Base-by-base conservation (phyloP, 2,888 invertebrate genomes). In the Enchytraeus crypticus region DNA sequence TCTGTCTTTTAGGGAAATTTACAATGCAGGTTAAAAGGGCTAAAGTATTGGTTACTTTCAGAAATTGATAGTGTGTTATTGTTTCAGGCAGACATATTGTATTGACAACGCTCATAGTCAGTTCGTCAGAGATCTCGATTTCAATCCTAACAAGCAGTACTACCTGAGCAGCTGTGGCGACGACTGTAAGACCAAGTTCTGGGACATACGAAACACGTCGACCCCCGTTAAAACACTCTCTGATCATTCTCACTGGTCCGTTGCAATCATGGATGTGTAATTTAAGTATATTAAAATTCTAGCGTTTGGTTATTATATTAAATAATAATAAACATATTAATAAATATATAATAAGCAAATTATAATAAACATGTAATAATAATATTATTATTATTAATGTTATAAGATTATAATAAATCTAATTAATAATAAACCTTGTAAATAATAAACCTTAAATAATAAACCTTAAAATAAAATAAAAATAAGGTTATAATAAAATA, bases 111-210 rank as follows among this genome's bases (percentile, higher is more conserved):
- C 91, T 2, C 96, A 97, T 80, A 84, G 87, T 23, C 92, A 95
- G 77, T 83, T 90, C 45, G 87, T 91, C 1, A 64, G 96, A 59
- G 92, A 93, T 75, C 78, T 98, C 45, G 97, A 97, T 80, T 96
- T 93, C 75, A 98, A 98, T 81, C 90, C 93, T n/a, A 97, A 97
- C 80, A 89, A 90, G 78, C 95, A 93, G 73, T 95, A 95, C 74
- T 89, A 90, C 71, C 76, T 97, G 65, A 90, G 90, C 0, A 92
- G 89, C 1, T 93, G 91, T 67, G 97, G 97, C 0, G 97, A 98
- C 78, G 97, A 98, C 80, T 93, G 92, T 0, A 87, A 87, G 53
- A 85, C 92, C 21, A 91, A 92, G 76, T 91, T 98, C 70, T 98
- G 97, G 97, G 97, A 98, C 79, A 88, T 89, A 70, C 84, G 97